phyloP scores from a whole-genome alignment of 2,888 invertebrate species.

The Callimorpha dominula region DNA sequence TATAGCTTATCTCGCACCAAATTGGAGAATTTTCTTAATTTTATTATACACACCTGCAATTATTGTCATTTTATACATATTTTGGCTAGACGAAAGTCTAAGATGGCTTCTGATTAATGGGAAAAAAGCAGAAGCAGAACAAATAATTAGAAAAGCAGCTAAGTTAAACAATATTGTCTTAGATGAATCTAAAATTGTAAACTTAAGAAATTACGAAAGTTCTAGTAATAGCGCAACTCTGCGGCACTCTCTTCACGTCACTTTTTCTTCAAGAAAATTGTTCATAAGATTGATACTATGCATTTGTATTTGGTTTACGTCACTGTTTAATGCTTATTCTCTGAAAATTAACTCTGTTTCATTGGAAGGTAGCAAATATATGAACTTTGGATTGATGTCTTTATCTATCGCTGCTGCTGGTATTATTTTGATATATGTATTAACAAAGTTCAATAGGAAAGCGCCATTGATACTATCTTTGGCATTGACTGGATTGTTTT shows the following conservation, averaged over 20 bases:
- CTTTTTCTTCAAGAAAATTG: constrained; percentile 57
- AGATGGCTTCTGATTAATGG: constrained; percentile 91
- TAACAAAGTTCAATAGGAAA: constrained; percentile 83
- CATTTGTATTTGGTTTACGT: constrained; percentile 66
- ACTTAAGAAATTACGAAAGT: constrained; percentile 58
- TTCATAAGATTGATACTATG: constrained; percentile 63
- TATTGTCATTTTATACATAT: constrained; percentile 88
- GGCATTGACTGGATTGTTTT: constrained; percentile 36
- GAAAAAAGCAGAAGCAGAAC: constrained; percentile 87
- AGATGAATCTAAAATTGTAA: constrained; percentile 55
- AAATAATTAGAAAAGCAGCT: constrained; percentile 87
- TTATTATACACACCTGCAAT: constrained; percentile 89
- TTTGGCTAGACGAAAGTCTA: constrained; percentile 89
- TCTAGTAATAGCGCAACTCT: constrained; percentile 19
- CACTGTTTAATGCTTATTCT: constrained; percentile 85
- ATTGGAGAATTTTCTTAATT: constrained; percentile 89
- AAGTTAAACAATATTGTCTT: constrained; percentile 65
- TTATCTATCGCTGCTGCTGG: constrained; percentile 87
- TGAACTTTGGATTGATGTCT: constrained; percentile 89
- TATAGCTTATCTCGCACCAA: constrained; percentile 69
- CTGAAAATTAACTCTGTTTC: constrained; percentile 90
- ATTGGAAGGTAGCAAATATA: constrained; percentile 90
- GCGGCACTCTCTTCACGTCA: constrained; percentile 32
- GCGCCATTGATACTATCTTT: constrained; percentile 60
- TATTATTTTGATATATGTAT: constrained; percentile 78